Evolutionary conservation across 2,113 vertebrate species (phyloP), one percentile per base, ranked within the genome.

Genomic region (Megaceryle maxima): DNA sequence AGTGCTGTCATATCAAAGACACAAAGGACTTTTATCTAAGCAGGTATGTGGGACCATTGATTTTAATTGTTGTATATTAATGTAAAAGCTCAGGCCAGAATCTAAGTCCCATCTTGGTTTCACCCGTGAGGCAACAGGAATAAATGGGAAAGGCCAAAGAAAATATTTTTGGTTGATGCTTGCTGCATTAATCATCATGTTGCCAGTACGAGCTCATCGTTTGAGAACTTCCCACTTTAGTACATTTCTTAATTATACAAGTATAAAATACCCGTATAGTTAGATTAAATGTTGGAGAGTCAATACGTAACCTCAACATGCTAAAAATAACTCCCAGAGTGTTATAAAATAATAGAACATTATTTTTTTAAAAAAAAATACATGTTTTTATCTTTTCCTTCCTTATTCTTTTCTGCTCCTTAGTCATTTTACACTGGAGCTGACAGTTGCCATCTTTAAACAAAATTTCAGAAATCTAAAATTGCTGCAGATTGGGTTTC

Each of bases 161-260:
- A 69, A 87, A 31, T 8, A 0, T 1, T 87, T 25, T 25, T 62
- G 14, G 6, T 20, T 72, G 62, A 10, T 92, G 39, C 39, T 1
- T 1, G 12, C 19, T 53, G 72, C 6, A 1, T 46, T 73, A 59
- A 59, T 29, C 1, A 1, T 31, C 39, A 46, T 20, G 53, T n/a
- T 74, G 46, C 43, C 5, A 26, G 20, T 21, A 6, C 33, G n/a
- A 56, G 29, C 20, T 64, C 0, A 0, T 57, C 15, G 1, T 63
- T 20, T 59, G 51, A 59, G 70, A 83, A 16, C n/a, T 72, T 79
- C 39, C 20, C 12, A 3, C 24, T 75, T n/a, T 53, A 20, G 37
- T n/a, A 41, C 16, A 3, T 1, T 3, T 28, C n/a, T 68, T 56
- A 55, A 44, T 90, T 56, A 43, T 22, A 29, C 11, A 60, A 68